phyloP scores from a whole-genome alignment of 2,797 vertebrate species.

The Bufotes viridis region DNA sequence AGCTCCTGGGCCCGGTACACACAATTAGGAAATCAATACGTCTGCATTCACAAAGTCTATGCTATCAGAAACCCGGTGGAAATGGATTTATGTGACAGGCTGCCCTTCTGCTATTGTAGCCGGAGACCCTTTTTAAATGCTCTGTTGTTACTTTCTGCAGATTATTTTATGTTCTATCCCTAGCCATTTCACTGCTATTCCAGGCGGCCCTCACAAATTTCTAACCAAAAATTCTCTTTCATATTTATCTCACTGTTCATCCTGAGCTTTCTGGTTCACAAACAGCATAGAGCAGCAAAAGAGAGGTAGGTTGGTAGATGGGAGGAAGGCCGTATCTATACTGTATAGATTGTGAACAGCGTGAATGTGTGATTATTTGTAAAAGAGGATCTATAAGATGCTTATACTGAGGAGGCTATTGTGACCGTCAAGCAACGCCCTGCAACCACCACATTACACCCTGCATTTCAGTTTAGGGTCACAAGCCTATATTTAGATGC shows the following conservation, averaged over 20 bases:
- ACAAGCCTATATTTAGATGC: no score
- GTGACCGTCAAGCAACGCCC: no score
- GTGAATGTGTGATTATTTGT: no score
- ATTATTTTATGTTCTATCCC: not conserved
- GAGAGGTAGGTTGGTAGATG: not conserved
- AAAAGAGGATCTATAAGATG: no score
- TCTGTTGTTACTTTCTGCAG: not conserved
- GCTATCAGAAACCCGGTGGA: conserved; percentile 16
- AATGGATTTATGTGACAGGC: not conserved
- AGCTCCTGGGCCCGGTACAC: conserved; percentile 27
- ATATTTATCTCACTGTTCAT: no score
- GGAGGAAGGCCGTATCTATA: no score
- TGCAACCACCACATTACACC: no score
- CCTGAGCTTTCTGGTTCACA: not conserved
- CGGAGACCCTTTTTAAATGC: not conserved
- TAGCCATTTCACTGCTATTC: no score
- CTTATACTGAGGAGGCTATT: no score
- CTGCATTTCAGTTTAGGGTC: no score
- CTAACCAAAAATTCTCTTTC: not conserved
- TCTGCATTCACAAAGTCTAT: conserved; percentile 37
- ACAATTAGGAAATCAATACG: conserved; percentile 49
- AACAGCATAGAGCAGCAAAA: not conserved
- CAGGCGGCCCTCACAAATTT: not conserved
- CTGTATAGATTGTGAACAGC: no score
- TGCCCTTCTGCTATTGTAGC: not conserved